Percentiles rank a stretch among this genome's conserved stretches.
phyloP scores from a whole-genome alignment of 2,113 vertebrate genomes.

The Gymnocephalus cernua region DNA sequence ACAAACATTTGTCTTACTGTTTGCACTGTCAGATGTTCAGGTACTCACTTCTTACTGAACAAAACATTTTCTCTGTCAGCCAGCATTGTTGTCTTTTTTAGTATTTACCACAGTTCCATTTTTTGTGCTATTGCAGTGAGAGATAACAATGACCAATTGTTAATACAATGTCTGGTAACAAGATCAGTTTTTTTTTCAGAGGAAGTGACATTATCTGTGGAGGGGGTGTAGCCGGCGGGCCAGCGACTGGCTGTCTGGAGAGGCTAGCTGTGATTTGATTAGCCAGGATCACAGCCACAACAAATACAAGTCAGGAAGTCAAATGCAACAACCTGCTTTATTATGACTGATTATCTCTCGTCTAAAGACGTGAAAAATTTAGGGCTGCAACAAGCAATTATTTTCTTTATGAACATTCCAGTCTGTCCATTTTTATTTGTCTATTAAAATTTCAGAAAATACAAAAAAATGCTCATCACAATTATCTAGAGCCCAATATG shows the following conservation, averaged over 20 bases:
- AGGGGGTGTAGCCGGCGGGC: constrained; percentile 36
- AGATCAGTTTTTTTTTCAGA: constrained; percentile 60
- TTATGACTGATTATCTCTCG: constrained; percentile 8
- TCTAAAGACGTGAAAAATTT: not conserved
- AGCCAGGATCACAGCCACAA: constrained; percentile 52
- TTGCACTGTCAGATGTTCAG: constrained; percentile 31
- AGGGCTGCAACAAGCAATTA: not conserved
- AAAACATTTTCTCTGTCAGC: constrained; percentile 40
- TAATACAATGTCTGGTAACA: constrained; percentile 30
- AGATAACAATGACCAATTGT: constrained; percentile 38
- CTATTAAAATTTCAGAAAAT: not conserved
- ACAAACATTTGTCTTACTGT: constrained; percentile 38
- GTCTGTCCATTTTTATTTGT: not conserved
- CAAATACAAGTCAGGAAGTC: constrained; percentile 48
- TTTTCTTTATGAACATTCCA: not conserved
- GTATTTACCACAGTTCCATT: constrained; percentile 35
- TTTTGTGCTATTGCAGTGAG: constrained; percentile 45
- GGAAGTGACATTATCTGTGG: constrained; percentile 70
- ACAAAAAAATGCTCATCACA: no score
- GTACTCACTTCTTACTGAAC: constrained; percentile 22
- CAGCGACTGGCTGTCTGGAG: constrained; percentile 52
- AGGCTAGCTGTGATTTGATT: constrained; percentile 57
- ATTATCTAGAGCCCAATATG: no score
- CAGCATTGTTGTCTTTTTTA: constrained; percentile 19
- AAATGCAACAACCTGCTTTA: constrained; percentile 28